Evolutionary conservation across 2,113 vertebrate species (phyloP).

Genomic region (Tapirus terrestris): DNA sequence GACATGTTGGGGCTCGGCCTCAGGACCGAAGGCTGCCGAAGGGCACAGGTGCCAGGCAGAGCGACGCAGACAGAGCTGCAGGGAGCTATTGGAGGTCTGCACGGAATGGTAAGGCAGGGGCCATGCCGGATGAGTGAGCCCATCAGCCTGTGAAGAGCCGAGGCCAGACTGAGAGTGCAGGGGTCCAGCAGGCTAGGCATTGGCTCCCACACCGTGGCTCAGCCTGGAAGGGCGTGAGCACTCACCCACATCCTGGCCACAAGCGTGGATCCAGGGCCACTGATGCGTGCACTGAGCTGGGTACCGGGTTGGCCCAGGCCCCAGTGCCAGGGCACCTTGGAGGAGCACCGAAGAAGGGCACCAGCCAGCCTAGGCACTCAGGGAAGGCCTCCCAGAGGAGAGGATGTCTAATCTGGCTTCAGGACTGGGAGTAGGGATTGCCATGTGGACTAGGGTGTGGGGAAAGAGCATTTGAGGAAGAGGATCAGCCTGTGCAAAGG

Average conservation of each 20-base stretch:
- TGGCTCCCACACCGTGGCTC: neutral
- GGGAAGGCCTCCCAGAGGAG: slow-evolving; percentile 3
- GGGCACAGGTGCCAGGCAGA: slow-evolving; percentile 49
- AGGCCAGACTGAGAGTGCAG: neutral
- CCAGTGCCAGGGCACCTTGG: fast-evolving
- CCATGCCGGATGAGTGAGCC: neutral
- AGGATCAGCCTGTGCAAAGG: neutral
- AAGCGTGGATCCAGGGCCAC: neutral
- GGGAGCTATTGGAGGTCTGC: slow-evolving; percentile 41
- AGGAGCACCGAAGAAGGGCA: neutral
- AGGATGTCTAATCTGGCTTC: neutral
- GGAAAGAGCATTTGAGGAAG: neutral
- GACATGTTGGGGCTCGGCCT: slow-evolving; percentile 47
- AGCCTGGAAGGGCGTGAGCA: neutral
- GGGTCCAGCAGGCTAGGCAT: neutral
- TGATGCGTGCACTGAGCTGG: neutral
- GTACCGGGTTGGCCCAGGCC: fast-evolving
- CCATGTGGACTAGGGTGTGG: neutral
- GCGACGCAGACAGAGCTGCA: slow-evolving; percentile 52
- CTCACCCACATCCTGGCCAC: neutral
- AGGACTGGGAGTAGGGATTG: neutral
- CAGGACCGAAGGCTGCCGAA: slow-evolving; percentile 43
- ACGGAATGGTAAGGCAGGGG: slow-evolving; percentile 59
- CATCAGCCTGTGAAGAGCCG: neutral
- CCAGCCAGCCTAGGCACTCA: neutral